Evolutionary conservation across 2,113 vertebrate genomes (phyloP).

Genomic region (Heteronetta atricapilla): DNA sequence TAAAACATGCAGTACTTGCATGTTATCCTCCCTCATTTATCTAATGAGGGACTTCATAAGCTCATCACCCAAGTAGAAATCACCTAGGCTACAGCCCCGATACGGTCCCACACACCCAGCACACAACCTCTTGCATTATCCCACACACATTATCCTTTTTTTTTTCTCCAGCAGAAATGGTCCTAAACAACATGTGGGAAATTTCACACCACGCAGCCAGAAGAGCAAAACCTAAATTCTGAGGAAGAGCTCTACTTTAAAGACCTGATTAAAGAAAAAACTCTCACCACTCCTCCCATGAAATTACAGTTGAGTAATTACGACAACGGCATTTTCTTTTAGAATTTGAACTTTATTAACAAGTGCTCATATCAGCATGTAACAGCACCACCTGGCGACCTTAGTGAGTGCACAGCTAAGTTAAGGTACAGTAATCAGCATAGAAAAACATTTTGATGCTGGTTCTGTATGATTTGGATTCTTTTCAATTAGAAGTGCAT

Average conservation of each 20-base stretch:
- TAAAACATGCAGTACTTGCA: not conserved
- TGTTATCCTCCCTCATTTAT: not conserved
- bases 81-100: not conserved
- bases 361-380: not conserved
- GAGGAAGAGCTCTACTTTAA: not conserved
- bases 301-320: not conserved
- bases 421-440: not conserved
- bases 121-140: not conserved
- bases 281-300: not conserved
- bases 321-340: not conserved
- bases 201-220: not conserved
- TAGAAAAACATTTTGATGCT: not conserved
- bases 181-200: not conserved
- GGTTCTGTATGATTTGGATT: not conserved
- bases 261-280: not conserved
- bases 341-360: not conserved
- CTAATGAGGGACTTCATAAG: not conserved
- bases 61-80: not conserved
- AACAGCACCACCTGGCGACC: constrained; percentile 62
- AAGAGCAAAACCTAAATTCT: not conserved
- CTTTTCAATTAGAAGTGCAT: not conserved
- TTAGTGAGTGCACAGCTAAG: not conserved
- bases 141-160: not conserved
- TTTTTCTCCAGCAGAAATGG: not conserved
- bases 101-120: not conserved